These are phyloP conservation scores for Anarsia innoxiella DNA, from an alignment of 2,888 invertebrate species.

Conservation along the genomic window DNA sequence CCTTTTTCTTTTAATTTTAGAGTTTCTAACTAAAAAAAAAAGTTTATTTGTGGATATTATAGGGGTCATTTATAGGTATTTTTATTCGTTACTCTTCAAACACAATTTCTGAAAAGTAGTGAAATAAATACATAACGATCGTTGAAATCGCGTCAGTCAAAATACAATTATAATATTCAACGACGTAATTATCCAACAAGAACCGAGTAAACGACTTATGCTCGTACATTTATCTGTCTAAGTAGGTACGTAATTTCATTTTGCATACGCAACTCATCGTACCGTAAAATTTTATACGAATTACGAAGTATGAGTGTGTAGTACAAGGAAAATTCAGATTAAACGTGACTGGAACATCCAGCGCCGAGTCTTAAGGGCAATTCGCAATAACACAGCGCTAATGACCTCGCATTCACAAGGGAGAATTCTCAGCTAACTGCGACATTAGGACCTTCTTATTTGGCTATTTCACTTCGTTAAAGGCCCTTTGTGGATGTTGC, in stretches of 20 bases:
- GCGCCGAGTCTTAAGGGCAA: constrained; percentile 47
- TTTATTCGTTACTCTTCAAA: too few species aligned
- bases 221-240: too few species aligned
- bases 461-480: constrained; percentile 69
- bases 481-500: constrained; percentile 51
- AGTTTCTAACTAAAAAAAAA: too few species aligned
- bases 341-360: constrained; percentile 48
- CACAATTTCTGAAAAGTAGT: too few species aligned
- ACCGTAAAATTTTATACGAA: constrained; percentile 34
- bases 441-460: constrained; percentile 70
- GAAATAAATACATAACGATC: too few species aligned
- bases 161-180: too few species aligned
- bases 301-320: constrained; percentile 22
- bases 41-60: too few species aligned
- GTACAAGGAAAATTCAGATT: constrained; percentile 55
- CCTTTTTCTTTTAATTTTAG: too few species aligned
- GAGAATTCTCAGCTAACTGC: constrained; percentile 66
- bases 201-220: too few species aligned
- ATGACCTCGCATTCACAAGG: constrained; percentile 67
- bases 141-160: too few species aligned
- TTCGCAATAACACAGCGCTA: constrained; percentile 69
- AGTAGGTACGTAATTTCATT: constrained; percentile 43
- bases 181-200: too few species aligned
- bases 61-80: too few species aligned
- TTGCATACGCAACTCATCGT: constrained; percentile 28